A percentile compares a stretch with the other conserved stretches of the same genome.
Evolutionary conservation across 2,888 invertebrate species (phyloP).

Genomic region (Digitonthophagus gazella): DNA sequence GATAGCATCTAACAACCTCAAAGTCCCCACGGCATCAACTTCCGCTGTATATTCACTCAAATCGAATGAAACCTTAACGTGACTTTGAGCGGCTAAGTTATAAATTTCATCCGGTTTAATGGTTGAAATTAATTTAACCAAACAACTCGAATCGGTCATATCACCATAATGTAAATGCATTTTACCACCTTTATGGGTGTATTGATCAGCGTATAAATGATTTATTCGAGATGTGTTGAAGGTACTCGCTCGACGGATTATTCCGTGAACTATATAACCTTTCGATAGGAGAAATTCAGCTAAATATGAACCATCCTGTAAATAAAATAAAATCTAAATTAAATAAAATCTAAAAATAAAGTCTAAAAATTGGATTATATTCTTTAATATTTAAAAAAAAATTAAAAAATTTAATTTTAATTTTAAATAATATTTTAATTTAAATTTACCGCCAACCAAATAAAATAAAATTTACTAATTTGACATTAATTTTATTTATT

Average conservation of each 20-base stretch:
- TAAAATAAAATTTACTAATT: too few relatives aligned
- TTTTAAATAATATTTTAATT: too few relatives aligned
- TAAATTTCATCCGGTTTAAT: constrained; percentile 91
- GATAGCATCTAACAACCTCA: constrained; percentile 88
- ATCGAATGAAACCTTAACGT: constrained; percentile 95
- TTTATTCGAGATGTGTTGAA: constrained; percentile 97
- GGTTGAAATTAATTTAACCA: constrained; percentile 78
- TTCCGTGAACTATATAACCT: constrained; percentile 94
- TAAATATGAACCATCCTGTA: constrained; percentile 95
- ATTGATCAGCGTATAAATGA: constrained; percentile 90
- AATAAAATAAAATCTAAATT: constrained; percentile 30
- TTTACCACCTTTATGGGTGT: constrained; percentile 80
- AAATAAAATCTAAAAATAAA: constrained; percentile 4
- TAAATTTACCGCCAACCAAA: too few relatives aligned
- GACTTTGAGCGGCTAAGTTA: constrained; percentile 97
- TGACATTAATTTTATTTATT: too few relatives aligned
- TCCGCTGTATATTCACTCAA: constrained; percentile 98
- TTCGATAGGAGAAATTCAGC: constrained; percentile 90
- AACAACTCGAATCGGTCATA: constrained; percentile 95
- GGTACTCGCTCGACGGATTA: constrained; percentile 89
- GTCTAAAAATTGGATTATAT: too few relatives aligned
- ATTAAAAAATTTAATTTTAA: too few relatives aligned
- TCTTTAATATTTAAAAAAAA: too few relatives aligned
- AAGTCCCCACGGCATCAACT: constrained; percentile 93
- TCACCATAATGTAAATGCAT: constrained; percentile 98